A percentile compares a stretch with the other conserved stretches of the same genome.
Evolutionary conservation across 2,113 vertebrate species (phyloP).

Genomic region (Otocyon megalotis): DNA sequence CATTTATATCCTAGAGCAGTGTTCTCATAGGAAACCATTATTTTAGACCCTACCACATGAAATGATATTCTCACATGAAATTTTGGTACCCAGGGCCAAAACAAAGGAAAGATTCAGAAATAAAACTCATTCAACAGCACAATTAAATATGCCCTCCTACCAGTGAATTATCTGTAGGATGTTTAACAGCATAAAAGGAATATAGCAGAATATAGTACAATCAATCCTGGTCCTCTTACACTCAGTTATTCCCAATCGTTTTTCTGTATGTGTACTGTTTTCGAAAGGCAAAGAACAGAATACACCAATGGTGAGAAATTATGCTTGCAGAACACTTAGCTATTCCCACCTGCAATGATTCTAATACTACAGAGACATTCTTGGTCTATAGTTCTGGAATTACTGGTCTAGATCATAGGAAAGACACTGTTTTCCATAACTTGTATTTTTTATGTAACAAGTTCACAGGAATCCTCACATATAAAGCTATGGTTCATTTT

Average conservation of each 20-base stretch:
- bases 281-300: neutral
- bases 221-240: too few species aligned
- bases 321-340: too few species aligned
- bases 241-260: neutral
- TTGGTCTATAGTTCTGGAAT: neutral
- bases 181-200: neutral
- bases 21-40: neutral
- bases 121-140: neutral
- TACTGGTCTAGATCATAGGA: neutral
- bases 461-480: neutral
- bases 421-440: neutral
- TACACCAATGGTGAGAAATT: neutral
- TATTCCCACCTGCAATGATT: neutral
- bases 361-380: neutral
- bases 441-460: neutral
- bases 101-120: conserved; percentile 15
- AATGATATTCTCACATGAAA: neutral
- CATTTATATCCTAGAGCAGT: neutral
- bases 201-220: neutral
- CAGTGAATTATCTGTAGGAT: neutral
- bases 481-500: neutral
- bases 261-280: neutral
- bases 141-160: neutral
- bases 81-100: neutral
- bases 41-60: neutral